These are phyloP conservation scores for Gymnocheta viridis DNA, from an alignment of 2,888 invertebrate species.

Conservation along the genomic window DNA sequence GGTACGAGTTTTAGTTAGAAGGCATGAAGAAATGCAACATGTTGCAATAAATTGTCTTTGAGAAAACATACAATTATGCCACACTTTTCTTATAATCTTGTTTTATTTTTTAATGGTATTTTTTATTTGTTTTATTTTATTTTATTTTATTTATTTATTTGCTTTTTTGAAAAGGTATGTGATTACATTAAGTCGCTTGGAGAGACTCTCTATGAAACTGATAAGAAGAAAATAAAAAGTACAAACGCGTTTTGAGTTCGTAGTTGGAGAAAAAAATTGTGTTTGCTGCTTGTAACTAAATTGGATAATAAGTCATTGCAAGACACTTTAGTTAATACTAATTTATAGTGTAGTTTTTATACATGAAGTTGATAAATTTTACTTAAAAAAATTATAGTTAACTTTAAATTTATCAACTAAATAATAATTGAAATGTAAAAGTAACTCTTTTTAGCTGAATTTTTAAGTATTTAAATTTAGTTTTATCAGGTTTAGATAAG, in stretches of 20 bases:
- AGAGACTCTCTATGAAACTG: not conserved
- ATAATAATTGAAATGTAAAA: slow-evolving; percentile 3
- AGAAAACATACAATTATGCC: slow-evolving; percentile 56
- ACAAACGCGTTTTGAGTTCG: not conserved
- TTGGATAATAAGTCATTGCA: slow-evolving; percentile 44
- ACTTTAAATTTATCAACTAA: not conserved
- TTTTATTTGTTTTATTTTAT: slow-evolving; percentile 1
- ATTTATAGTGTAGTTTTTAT: slow-evolving; percentile 4
- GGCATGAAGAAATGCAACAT: slow-evolving; percentile 41
- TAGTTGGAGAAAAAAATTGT: not conserved
- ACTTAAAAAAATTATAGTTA: not conserved
- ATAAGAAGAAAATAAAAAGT: not conserved
- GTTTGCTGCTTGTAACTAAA: slow-evolving; percentile 12
- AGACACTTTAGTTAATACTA: slow-evolving; percentile 15
- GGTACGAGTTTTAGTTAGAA: slow-evolving; percentile 25
- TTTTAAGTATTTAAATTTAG: not conserved
- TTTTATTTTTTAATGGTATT: not conserved
- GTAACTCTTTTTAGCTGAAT: not conserved
- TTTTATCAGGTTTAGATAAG: not conserved
- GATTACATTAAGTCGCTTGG: slow-evolving; percentile 19
- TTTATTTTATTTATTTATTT: not conserved
- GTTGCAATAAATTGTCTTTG: slow-evolving; percentile 41
- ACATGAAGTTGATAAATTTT: slow-evolving; percentile 2
- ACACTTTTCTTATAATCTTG: slow-evolving; percentile 30
- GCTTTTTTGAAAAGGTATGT: slow-evolving; percentile 9